Percentiles rank a stretch among this genome's conserved stretches.
Conservation (phyloP, 1,140 invertebrate species). For the Sipha flava region DNA sequence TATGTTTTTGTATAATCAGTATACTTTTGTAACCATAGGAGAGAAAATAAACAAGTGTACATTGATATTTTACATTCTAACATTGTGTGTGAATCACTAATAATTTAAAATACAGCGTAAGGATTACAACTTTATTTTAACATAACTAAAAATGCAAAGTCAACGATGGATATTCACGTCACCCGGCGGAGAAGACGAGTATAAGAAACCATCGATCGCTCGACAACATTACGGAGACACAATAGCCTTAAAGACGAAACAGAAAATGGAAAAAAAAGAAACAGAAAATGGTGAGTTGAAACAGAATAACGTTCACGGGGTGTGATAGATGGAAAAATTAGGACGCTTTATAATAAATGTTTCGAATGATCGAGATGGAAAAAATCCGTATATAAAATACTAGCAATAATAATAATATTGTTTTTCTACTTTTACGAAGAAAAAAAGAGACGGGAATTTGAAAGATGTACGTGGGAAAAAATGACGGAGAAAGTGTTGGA, state of each 20-base stretch:
- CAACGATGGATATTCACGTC: slow-evolving; percentile 21
- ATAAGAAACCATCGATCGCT: not conserved
- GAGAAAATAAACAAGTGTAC: not conserved
- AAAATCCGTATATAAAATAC: too few relatives aligned
- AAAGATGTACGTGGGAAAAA: not conserved
- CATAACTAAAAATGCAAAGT: slow-evolving; percentile 5
- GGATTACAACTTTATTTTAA: not conserved
- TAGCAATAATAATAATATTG: too few relatives aligned
- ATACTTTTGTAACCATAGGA: not conserved
- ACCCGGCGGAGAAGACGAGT: slow-evolving; percentile 8
- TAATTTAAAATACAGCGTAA: not conserved
- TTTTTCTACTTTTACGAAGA: not conserved
- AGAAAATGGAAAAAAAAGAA: not conserved
- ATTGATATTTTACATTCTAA: not conserved
- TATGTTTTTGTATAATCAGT: too few relatives aligned
- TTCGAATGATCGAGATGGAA: too few relatives aligned
- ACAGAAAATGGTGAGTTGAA: not conserved
- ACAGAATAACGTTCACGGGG: too few relatives aligned
- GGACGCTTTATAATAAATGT: too few relatives aligned
- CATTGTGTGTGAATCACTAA: not conserved
- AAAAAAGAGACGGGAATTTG: not conserved
- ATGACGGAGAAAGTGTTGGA: not conserved
- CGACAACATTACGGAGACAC: not conserved
- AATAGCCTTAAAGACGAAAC: not conserved
- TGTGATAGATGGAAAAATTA: not conserved